Evolutionary conservation across 2,113 vertebrate genomes (phyloP).

Genomic region (Leptodactylus fuscus): DNA sequence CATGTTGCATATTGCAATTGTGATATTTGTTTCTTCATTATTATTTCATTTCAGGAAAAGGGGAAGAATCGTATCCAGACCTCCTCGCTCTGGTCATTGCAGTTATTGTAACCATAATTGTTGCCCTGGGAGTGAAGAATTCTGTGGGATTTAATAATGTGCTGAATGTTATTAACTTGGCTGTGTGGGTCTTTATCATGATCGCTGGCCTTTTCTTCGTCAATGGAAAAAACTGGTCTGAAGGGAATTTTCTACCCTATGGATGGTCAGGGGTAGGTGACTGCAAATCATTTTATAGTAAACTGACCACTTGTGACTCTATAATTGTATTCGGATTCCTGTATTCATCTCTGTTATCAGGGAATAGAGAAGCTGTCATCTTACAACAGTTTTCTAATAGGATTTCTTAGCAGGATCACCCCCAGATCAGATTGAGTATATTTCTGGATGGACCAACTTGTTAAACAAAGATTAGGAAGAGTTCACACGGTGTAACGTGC

Average conservation of each 20-base stretch:
- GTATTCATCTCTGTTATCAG: background rate
- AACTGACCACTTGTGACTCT: background rate
- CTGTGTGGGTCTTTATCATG: slow-evolving; percentile 94
- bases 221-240: slow-evolving; percentile 87
- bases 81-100: slow-evolving; percentile 90
- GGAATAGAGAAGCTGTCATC: no score
- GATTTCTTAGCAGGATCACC: no score
- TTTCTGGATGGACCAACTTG: no score
- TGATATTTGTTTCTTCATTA: background rate
- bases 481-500: no score
- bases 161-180: slow-evolving; percentile 90
- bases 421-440: no score
- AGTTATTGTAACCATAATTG: slow-evolving; percentile 85
- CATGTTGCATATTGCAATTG: background rate
- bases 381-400: no score
- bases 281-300: background rate
- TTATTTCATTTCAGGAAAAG: slow-evolving; percentile 80
- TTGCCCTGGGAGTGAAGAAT: slow-evolving; percentile 91
- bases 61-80: slow-evolving; percentile 94
- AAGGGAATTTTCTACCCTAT: slow-evolving; percentile 88
- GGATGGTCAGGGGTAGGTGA: slow-evolving; percentile 97
- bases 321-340: no score
- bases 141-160: slow-evolving; percentile 94
- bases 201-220: slow-evolving; percentile 91
- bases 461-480: no score